Base-by-base conservation (phyloP, 1,140 invertebrate species). In the Chironomus striatipennis region DNA sequence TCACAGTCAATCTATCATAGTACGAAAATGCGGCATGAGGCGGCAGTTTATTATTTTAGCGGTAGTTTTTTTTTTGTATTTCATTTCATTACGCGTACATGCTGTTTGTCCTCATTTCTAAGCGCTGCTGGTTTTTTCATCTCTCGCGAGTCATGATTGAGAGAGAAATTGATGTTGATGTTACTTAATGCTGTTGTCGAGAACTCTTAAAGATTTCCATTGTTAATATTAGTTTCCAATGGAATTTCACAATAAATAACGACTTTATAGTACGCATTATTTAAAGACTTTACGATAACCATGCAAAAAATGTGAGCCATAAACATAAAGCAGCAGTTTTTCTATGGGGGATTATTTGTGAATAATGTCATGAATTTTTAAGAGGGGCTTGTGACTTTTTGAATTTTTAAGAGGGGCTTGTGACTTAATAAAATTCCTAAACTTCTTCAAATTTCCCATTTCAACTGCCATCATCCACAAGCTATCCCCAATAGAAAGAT, bases 61-160 rank as follows among this genome's bases (percentile, higher is more conserved):
- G 65, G 65, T 70, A 70, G 20, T 70, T 70, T 70, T 67, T 70
- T 20, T 70, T n/a, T n/a, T n/a, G n/a, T n/a, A n/a, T n/a, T n/a
- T n/a, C n/a, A 34, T n/a, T 57, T 57, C 12, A 57, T 57, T 57
- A 57, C 47, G 65, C 65, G 20, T 70, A 8, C 20, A 21, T 70
- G 20, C 20, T 70, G 65, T 70, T 70, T 70, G 65, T 70, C 65
- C 65, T 70, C 65, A 70, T 18, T 70, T 70, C 10, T 18, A 20
- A 70, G 20, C 20, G 17, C 65, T 70, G 65, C 65, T 70, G 65
- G 65, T 70, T 70, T 70, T 70, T 20, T 70, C 18, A 12, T 70
- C 17, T 15, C 65, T 70, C 65, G 18, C 65, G 9, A 18, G n/a
- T 20, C 17, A 21, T 70, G 15, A 70, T 18, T 21, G 6, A 70